Conservation (phyloP, 1,140 invertebrate species). For the Cydia strobilella region DNA sequence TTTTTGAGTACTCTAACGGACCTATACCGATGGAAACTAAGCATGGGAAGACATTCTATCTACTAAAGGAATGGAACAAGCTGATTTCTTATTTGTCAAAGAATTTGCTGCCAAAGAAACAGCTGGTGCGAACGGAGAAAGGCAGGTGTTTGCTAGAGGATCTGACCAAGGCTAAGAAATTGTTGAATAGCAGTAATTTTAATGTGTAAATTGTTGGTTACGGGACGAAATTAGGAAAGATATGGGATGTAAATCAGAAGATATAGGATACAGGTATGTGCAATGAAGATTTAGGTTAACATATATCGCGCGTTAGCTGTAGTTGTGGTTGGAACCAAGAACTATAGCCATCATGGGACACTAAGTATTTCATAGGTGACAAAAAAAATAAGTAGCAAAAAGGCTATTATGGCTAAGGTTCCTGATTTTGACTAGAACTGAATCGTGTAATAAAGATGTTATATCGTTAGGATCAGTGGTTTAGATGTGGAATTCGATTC, state of each 20-base stretch:
- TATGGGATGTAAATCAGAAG: not conserved
- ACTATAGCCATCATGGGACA: not conserved
- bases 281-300: constrained; percentile 6
- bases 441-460: not conserved
- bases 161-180: constrained; percentile 62
- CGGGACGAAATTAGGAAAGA: constrained; percentile 1
- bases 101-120: constrained; percentile 64
- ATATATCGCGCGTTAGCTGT: constrained; percentile 43
- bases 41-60: constrained; percentile 56
- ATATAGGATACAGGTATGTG: constrained; percentile 6
- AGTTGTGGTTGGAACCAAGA: constrained; percentile 56
- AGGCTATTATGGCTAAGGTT: not conserved
- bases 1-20: constrained; percentile 68
- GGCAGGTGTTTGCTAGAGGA: constrained; percentile 67
- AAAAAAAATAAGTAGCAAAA: not conserved
- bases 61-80: constrained; percentile 70
- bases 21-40: constrained; percentile 58
- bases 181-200: constrained; percentile 48
- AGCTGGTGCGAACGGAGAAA: constrained; percentile 63
- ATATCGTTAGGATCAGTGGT: not conserved
- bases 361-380: not conserved
- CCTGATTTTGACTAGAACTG: not conserved
- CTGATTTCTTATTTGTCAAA: constrained; percentile 65
- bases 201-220: constrained; percentile 28
- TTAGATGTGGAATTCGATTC: not conserved